phyloP scores from a whole-genome alignment of 2,888 invertebrate species.

The Parnassius mnemosyne region DNA sequence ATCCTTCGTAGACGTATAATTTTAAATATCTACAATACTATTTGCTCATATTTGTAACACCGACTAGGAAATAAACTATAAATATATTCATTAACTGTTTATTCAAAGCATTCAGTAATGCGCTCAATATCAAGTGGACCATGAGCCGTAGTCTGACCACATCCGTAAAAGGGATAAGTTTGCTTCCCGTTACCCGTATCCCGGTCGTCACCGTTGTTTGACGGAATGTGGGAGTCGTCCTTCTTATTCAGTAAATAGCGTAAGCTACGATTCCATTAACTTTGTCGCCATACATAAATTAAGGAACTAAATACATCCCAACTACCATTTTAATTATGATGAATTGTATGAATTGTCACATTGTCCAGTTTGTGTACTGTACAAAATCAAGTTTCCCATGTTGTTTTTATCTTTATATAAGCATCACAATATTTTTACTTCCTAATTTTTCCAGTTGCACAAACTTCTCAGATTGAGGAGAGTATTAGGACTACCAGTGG shows the following conservation, averaged over 20 bases:
- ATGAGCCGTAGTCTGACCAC: slow-evolving; percentile 41
- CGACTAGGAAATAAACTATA: slow-evolving; percentile 34
- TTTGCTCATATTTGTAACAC: slow-evolving; percentile 34
- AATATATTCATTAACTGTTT: slow-evolving; percentile 45
- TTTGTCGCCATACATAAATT: background rate
- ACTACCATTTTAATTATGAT: no score
- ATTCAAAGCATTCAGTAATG: slow-evolving; percentile 40
- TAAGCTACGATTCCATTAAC: slow-evolving; percentile 12
- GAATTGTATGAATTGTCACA: background rate
- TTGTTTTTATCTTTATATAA: no score
- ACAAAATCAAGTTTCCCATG: no score
- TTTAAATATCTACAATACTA: slow-evolving; percentile 24
- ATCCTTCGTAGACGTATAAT: background rate
- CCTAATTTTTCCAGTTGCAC: no score
- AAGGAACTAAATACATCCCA: background rate
- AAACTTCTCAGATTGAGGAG: no score
- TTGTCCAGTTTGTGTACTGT: no score
- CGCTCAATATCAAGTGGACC: slow-evolving; percentile 44
- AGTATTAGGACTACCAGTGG: no score
- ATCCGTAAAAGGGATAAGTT: slow-evolving; percentile 70
- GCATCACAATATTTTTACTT: no score
- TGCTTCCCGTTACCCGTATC: slow-evolving; percentile 61
- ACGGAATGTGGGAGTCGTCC: slow-evolving; percentile 40
- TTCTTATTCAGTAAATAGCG: slow-evolving; percentile 27
- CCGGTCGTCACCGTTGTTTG: slow-evolving; percentile 58